Evolutionary conservation across 2,888 invertebrate species (phyloP), one percentile per base, ranked within the genome.

Genomic region (Calameuta idolon): DNA sequence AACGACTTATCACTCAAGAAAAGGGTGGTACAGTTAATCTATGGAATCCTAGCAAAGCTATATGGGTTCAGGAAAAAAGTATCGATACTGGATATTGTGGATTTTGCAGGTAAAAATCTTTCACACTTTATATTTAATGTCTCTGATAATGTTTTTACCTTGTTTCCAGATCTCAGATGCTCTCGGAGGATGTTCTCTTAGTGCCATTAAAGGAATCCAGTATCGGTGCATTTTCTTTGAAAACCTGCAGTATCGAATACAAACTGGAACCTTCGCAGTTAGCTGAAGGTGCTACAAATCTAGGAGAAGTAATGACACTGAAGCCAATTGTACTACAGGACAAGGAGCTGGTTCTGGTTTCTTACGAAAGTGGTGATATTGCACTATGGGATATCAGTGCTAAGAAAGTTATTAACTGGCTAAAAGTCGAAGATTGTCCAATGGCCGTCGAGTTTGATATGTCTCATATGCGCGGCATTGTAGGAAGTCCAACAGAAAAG

Each of bases 331-430:
- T 89, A 86, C 82, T 89, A 68, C 92, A 91, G 15, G 93, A 94
- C 82, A 92, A 92, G 81, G 89, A 92, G 4, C 94, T 93, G 86
- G 88, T 96, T 34, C 91, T 97, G 76, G 95, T 94, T 23, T 95
- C 95, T 73, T 96, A 96, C 84, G 97, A 97, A 90, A 94, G 94
- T 34, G 96, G 96, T 1, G 94, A 95, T 89, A 92, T 96, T 75
- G 91, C 94, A 23, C 92, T 96, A 33, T 97, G 96, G 95, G 95
- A 96, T 92, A 92, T 95, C 85, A 93, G 93, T 85, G 93, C 94
- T 84, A 93, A 93, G 89, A 93, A 93, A 87, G 92, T 92, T 83
- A 92, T 94, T 84, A 93, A 93, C 85, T 93, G 93, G 87, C 86
- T 94, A 80, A 93, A 94, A 91, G 87, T 93, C 31, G 93, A 94